phyloP scores from a whole-genome alignment of 1,140 invertebrate species.

The Dreissena rostriformis region DNA sequence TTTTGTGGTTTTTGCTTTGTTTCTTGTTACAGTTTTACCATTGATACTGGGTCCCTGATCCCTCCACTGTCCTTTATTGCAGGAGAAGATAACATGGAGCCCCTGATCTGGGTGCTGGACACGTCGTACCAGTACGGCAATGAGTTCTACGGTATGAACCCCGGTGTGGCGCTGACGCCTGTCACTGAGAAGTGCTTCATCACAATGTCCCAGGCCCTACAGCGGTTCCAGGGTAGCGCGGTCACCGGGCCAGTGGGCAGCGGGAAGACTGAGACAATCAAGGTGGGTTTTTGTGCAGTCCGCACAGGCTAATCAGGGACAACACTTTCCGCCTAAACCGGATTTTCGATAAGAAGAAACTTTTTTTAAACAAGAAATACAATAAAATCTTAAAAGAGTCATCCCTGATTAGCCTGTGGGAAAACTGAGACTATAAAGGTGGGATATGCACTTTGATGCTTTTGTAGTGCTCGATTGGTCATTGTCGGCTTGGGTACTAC shows the following conservation, averaged over 20 bases:
- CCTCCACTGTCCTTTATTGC: constrained; percentile 4
- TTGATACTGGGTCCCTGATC: too few species aligned
- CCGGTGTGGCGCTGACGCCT: constrained; percentile 75
- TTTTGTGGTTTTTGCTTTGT: too few species aligned
- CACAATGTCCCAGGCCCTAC: constrained; percentile 77
- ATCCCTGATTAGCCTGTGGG: too few species aligned
- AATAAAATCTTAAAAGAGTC: too few species aligned
- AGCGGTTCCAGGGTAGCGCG: constrained; percentile 72
- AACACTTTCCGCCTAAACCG: too few species aligned
- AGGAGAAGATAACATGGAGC: constrained; percentile 71
- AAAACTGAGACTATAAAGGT: too few species aligned
- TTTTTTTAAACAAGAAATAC: background rate
- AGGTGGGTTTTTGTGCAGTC: constrained; percentile 73
- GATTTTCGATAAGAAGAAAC: background rate
- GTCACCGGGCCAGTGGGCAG: constrained; percentile 75
- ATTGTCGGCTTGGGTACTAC: too few species aligned
- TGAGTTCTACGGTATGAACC: constrained; percentile 80
- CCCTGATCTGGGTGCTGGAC: constrained; percentile 78
- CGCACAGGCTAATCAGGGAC: too few species aligned
- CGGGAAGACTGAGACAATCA: constrained; percentile 80
- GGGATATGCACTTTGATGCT: too few species aligned
- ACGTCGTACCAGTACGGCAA: constrained; percentile 76
- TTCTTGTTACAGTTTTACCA: too few species aligned
- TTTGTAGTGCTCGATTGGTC: too few species aligned
- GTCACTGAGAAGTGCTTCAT: constrained; percentile 79